phyloP scores from a whole-genome alignment of 2,113 vertebrate species.

The Actenoides lindsayi region DNA sequence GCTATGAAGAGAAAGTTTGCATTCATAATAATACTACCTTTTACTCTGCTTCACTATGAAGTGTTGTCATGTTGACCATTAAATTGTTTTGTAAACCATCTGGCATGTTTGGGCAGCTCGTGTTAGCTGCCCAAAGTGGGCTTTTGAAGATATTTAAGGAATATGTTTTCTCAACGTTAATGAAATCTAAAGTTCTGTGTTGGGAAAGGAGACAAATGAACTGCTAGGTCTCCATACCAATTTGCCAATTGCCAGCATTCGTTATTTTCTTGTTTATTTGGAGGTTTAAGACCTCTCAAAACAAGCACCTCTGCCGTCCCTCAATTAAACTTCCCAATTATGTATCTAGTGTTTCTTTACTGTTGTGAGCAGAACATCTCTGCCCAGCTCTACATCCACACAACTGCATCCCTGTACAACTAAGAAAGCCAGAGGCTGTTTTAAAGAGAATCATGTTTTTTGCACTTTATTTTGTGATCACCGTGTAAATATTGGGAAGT shows the following conservation, averaged over 20 bases:
- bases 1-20: neutral
- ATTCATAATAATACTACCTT: neutral
- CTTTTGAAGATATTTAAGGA: neutral
- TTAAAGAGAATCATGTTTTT: neutral
- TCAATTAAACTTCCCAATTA: accelerated
- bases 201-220: neutral
- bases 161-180: neutral
- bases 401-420: neutral
- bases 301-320: accelerated
- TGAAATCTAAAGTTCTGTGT: neutral
- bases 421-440: neutral
- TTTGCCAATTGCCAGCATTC: neutral
- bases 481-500: neutral
- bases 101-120: neutral
- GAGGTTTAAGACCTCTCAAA: neutral
- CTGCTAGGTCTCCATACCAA: neutral
- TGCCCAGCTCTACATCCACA: neutral
- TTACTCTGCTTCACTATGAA: neutral
- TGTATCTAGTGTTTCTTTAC: neutral
- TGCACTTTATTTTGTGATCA: neutral
- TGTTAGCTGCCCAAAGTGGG: neutral
- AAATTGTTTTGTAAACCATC: neutral
- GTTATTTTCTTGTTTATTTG: neutral
- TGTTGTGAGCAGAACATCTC: neutral
- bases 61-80: neutral